phyloP scores from a whole-genome alignment of 2,797 vertebrate genomes.

The Pipistrellus pygmaeus region DNA sequence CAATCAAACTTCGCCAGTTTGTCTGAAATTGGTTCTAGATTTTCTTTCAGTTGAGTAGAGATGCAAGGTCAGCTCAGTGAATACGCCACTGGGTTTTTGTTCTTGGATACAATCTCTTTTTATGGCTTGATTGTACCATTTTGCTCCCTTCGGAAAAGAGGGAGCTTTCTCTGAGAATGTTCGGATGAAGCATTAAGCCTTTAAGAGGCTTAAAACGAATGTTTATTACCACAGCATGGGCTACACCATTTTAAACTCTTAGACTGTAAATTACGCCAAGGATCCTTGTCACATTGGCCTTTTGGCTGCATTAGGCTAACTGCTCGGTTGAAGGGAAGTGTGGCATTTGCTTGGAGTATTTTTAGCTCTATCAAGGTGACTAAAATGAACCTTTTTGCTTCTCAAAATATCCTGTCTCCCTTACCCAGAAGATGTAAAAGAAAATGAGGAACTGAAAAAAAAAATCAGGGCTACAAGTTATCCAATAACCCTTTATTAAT shows the following conservation, averaged over 20 bases:
- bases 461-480: not conserved
- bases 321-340: conserved; percentile 16
- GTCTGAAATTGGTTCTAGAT: conserved; percentile 23
- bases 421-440: not conserved
- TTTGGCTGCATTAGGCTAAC: conserved; percentile 57
- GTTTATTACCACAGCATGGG: not conserved
- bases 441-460: conserved; percentile 10
- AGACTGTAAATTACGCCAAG: conserved; percentile 68
- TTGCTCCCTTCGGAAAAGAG: conserved; percentile 19
- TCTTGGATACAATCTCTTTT: not conserved
- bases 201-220: conserved; percentile 66
- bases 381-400: conserved; percentile 27
- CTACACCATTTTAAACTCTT: conserved; percentile 57
- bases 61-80: not conserved
- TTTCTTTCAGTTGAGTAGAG: conserved; percentile 22
- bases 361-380: not conserved
- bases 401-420: not conserved
- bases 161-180: conserved; percentile 67
- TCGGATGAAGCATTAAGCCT: conserved; percentile 74
- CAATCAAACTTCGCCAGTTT: conserved; percentile 1
- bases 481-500: not conserved
- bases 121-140: conserved; percentile 43
- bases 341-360: conserved; percentile 37
- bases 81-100: not conserved
- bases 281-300: not conserved